A percentile compares a stretch with the other conserved stretches of the same genome.
phyloP scores from a whole-genome alignment of 2,113 vertebrate genomes.

The Nothoprocta pentlandii region DNA sequence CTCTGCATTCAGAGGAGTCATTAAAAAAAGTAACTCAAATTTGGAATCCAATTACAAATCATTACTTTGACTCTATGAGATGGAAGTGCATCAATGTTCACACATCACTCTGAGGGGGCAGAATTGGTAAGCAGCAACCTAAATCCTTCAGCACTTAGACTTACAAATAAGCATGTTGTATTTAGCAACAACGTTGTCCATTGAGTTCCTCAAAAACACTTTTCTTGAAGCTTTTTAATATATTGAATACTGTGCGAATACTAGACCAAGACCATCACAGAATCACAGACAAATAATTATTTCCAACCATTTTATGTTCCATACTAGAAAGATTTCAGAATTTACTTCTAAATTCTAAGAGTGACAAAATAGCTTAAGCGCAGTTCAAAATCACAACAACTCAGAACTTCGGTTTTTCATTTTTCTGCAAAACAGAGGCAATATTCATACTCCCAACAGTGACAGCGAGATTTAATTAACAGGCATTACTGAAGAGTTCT shows the following conservation, averaged over 20 bases:
- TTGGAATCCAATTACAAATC: neutral
- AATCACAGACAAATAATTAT: neutral
- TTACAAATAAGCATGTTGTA: accelerated
- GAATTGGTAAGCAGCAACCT: neutral
- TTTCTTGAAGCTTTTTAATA: neutral
- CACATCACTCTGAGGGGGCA: neutral
- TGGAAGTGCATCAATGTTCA: neutral
- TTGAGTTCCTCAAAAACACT: neutral
- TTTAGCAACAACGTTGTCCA: accelerated
- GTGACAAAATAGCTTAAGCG: neutral
- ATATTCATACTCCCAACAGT: neutral
- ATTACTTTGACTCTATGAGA: neutral
- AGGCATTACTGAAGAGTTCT: neutral
- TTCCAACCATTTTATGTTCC: neutral
- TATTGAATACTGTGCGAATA: neutral
- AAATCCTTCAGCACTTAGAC: neutral
- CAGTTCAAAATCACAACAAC: neutral
- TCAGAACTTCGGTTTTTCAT: neutral
- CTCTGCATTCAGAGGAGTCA: constrained; percentile 3
- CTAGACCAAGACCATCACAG: neutral
- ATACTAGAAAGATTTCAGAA: neutral
- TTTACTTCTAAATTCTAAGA: neutral
- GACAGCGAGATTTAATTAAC: constrained; percentile 41
- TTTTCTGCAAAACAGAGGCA: neutral
- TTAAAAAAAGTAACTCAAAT: constrained; percentile 26